Percentiles rank a stretch among this genome's conserved stretches.
Evolutionary conservation across 2,888 invertebrate genomes (phyloP).

Genomic region (Sceliomorpha sp.): DNA sequence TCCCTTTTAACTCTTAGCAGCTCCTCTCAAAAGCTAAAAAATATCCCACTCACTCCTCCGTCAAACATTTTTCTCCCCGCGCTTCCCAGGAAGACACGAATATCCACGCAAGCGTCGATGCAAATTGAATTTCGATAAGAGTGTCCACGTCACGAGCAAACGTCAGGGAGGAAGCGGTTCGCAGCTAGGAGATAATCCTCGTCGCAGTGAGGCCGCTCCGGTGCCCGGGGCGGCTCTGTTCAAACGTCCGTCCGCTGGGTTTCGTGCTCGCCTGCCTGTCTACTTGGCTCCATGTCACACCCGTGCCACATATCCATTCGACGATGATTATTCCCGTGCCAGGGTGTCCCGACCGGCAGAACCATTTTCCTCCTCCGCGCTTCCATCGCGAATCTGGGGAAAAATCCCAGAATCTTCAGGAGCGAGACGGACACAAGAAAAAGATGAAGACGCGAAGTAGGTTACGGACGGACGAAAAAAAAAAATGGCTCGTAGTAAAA

Average conservation of each 20-base stretch:
- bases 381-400: too few relatives aligned
- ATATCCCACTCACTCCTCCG: too few relatives aligned
- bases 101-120: too few relatives aligned
- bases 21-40: too few relatives aligned
- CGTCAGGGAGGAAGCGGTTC: slow-evolving; percentile 46
- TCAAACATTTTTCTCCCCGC: too few relatives aligned
- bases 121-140: slow-evolving; percentile 66
- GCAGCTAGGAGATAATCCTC: slow-evolving; percentile 62
- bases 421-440: slow-evolving; percentile 1
- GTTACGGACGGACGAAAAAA: slow-evolving; percentile 13
- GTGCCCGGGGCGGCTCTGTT: slow-evolving; percentile 59
- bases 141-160: slow-evolving; percentile 58
- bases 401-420: slow-evolving; percentile 2
- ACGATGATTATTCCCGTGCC: slow-evolving; percentile 60
- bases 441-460: slow-evolving; percentile 14
- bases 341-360: slow-evolving; percentile 10
- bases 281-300: slow-evolving; percentile 61
- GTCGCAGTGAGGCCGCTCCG: slow-evolving; percentile 51
- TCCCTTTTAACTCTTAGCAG: too few relatives aligned
- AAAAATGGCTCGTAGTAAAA: slow-evolving; percentile 23
- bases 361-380: too few relatives aligned
- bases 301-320: slow-evolving; percentile 60
- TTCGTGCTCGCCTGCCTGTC: slow-evolving; percentile 44
- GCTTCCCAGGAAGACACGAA: too few relatives aligned
- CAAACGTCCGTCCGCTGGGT: slow-evolving; percentile 56